Base-by-base conservation (phyloP, 2,797 vertebrate genomes). In the Trachops cirrhosus region DNA sequence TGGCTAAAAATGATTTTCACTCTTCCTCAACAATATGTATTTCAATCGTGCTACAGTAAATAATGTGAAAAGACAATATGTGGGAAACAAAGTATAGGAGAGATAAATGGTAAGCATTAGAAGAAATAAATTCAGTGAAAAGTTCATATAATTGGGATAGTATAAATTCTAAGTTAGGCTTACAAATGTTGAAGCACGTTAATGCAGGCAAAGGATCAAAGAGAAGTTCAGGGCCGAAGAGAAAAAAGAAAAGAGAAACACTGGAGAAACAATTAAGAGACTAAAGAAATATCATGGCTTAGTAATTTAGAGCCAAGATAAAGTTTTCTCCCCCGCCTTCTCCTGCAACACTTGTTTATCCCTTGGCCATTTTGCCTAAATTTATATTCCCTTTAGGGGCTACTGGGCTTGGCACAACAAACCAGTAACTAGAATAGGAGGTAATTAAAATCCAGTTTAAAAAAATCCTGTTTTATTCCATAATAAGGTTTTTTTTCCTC, bases 11-110 rank as follows among this genome's bases (percentile, higher is more conserved):
- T 32, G 41, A 44, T 75, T 89, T 97, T 74, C 12, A 39, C 29
- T 89, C 39, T 79, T 75, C 9, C 88, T 62, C 62, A 86, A 85
- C 9, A 62, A 22, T 50, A 32, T 57, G 9, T 68, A 86, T 90
- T 96, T 94, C 15, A 88, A 94, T 57, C 59, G 54, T 89, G 41
- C 62, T 89, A 94, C 5, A 59, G 22, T 37, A 96, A 67, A 57
- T 32, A 94, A 91, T 29, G 14, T 37, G 44, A 71, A 19, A 89
- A 94, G 18, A 73, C n/a, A n/a, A 10, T 32, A 93, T 52, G 14
- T 41, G 29, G 11, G 48, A 89, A 91, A 93, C 29, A 67, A 10
- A 57, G n/a, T 32, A 9, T 9, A 48, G 50, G 15, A 73, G 44
- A 95, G 48, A 37, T 22, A 94, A 71, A 46, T n/a, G 32, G 41